These are phyloP conservation scores for Betta splendens DNA, from an alignment of 2,797 vertebrate species.

Conservation along the genomic window DNA sequence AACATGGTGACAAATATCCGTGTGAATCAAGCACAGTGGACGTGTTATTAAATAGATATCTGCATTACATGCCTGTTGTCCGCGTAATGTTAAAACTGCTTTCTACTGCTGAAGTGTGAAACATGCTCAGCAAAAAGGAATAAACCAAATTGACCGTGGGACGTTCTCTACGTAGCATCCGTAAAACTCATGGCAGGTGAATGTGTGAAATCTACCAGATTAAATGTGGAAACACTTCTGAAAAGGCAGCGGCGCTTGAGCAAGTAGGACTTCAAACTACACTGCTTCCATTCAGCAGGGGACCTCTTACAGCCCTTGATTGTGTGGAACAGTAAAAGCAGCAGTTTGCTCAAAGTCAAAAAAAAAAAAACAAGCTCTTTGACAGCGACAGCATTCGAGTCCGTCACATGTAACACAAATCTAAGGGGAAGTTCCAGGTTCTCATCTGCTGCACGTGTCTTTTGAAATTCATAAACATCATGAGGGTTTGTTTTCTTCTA, in stretches of 20 bases:
- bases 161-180: constrained; percentile 25
- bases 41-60: constrained; percentile 24
- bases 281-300: constrained; percentile 25
- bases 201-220: constrained; percentile 40
- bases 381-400: constrained; percentile 28
- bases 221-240: constrained; percentile 35
- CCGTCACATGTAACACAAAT: constrained; percentile 26
- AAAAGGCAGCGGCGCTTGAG: constrained; percentile 65
- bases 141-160: constrained; percentile 14
- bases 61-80: constrained; percentile 23
- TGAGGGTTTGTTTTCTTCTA: constrained; percentile 18
- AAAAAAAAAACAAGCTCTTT: constrained; percentile 33
- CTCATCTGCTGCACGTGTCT: constrained; percentile 28
- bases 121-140: constrained; percentile 26
- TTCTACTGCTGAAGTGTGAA: constrained; percentile 21
- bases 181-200: constrained; percentile 53
- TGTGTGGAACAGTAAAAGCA: constrained; percentile 42
- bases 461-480: constrained; percentile 24
- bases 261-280: constrained; percentile 46
- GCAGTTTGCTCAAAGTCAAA: constrained; percentile 22
- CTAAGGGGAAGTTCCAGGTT: constrained; percentile 23
- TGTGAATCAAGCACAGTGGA: constrained; percentile 7
- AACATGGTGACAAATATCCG: constrained; percentile 2
- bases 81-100: constrained; percentile 6
- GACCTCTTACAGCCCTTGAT: constrained; percentile 50